Percentiles rank a stretch among this genome's conserved stretches.
phyloP scores from a whole-genome alignment of 2,113 vertebrate species.

The Malurus alboscapulatus region DNA sequence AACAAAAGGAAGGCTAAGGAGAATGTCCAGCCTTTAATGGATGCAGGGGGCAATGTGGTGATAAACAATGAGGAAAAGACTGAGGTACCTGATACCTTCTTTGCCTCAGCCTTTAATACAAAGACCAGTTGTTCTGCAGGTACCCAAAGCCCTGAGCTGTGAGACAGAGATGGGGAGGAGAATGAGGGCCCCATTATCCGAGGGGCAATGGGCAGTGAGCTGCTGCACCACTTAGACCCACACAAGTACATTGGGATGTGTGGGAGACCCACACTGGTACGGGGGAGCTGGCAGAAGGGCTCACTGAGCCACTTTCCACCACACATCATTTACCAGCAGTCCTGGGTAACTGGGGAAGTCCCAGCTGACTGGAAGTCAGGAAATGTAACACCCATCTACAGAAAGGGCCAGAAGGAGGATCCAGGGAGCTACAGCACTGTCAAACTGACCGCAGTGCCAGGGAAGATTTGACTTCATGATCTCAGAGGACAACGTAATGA shows the following conservation, averaged over 20 bases:
- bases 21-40: not conserved
- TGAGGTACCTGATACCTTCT: not conserved
- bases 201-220: not conserved
- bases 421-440: not conserved
- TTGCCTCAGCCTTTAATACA: not conserved
- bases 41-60: accelerated
- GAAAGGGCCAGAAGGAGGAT: not conserved
- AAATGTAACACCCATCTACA: not conserved
- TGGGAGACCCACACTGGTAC: not conserved
- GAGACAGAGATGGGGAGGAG: not conserved
- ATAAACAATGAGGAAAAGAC: not conserved
- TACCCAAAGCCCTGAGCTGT: not conserved
- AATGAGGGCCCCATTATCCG: not conserved
- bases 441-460: not conserved
- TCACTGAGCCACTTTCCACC: not conserved
- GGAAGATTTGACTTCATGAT: not conserved
- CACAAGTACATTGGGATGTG: not conserved
- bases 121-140: not conserved
- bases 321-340: not conserved
- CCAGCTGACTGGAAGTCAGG: not conserved
- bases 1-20: not conserved
- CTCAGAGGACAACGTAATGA: not conserved
- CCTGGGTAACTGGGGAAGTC: too few species aligned
- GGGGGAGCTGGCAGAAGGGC: not conserved
- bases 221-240: not conserved